Evolutionary conservation across 2,888 invertebrate genomes (phyloP), one percentile per base, ranked within the genome.

Genomic region (Pandemis corylana): DNA sequence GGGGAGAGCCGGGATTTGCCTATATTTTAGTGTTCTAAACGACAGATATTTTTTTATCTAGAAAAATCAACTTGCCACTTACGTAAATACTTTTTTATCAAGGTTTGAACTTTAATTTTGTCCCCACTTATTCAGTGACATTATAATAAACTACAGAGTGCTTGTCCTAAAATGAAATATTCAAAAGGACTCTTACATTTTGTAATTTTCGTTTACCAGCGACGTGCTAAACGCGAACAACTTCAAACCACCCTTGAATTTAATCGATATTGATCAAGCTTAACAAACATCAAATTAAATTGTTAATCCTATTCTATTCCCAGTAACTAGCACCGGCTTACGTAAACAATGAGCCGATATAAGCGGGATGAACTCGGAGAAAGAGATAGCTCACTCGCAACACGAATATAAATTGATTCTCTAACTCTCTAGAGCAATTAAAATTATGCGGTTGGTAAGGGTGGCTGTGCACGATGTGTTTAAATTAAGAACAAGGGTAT

Each of bases 321-420:
- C n/a, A 67, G 63, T 64, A 73, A 56, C 56, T 53, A 13, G 46
- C 63, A 56, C 56, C 20, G 10, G 51, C 42, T 49, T 28, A 46
- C 7, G 62, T 3, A 56, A 65, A 65, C 65, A 69, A 69, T 44
- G 59, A 20, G 56, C 36, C 9, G 20, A 46, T 53, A 13, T 49
- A 44, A 67, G 20, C 36, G 68, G 59, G 65, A 15, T 46, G 46
- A 73, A 51, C 73, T 69, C 53, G 12, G 28, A 65, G 68, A 74
- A 74, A 74, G 51, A 74, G 69, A 74, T 65, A 51, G 42, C 49
- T 49, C 49, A 73, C 73, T 59, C 69, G 51, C 69, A 36, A 64
- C 59, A 61, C 49, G 69, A 74, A 61, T 69, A 66, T 66, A 69
- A 74, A 74, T 74, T 65, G 69, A 74, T 74, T 66, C 49, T 65